Base-by-base conservation (phyloP, 2,888 invertebrate species). In the Ectobius pallidus region DNA sequence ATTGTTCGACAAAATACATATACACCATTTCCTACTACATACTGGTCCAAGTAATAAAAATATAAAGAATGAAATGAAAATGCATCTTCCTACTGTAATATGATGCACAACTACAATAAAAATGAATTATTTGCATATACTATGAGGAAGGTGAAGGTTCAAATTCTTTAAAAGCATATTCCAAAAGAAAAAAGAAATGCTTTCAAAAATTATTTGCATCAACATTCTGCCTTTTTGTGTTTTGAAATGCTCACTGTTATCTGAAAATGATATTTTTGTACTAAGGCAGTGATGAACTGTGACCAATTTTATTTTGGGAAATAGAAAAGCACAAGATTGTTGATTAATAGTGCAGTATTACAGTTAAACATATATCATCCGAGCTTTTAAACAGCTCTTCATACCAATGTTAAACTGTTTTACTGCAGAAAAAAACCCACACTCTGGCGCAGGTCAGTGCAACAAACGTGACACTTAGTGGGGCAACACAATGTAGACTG, bases 61-160 rank as follows among this genome's bases (percentile, higher is more conserved):
- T 55, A 71, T 39, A 67, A 63, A 49, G 30, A 61, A 44, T 20
- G 39, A 62, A 70, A 70, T 61, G 30, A 42, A 70, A 34, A 55
- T 55, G 34, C 27, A 18, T 63, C 32, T 3, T 18, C 49, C 32
- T 63, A 27, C 32, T 34, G 3, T 27, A 70, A 32, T 42, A 30
- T 46, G 65, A 65, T 65, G 65, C 65, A 65, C 27, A 46, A 46
- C 44, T 18, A 65, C 27, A n/a, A 20, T 42, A 65, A n/a, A n/a
- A 42, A 65, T 65, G 42, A 27, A 65, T n/a, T 65, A 65, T 25
- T 27, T n/a, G 42, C 58, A 16, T n/a, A 30, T 30, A 58, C 22
- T 27, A 16, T 30, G 6, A 58, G 1, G 58, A 32, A 6, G 46
- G 30, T 68, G 27, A 49, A 68, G 14, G 16, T 67, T 46, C 25